A percentile compares a stretch with the other conserved stretches of the same genome.
These are phyloP conservation scores for Chaetodon trifascialis DNA, from an alignment of 2,113 vertebrate genomes.

Conservation along the genomic window DNA sequence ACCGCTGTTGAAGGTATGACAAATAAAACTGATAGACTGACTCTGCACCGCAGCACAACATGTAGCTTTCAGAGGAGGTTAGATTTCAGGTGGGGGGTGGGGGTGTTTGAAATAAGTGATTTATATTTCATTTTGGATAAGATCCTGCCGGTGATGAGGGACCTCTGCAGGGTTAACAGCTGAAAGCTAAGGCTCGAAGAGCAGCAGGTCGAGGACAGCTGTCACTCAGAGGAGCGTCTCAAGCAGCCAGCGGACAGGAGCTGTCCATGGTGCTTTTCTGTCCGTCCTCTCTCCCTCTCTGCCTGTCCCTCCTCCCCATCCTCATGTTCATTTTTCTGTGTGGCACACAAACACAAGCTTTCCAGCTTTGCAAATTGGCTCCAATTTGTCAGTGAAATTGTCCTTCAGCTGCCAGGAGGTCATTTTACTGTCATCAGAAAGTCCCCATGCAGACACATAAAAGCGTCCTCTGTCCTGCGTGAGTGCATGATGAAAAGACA, in stretches of 20 bases:
- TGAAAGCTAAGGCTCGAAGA: background rate
- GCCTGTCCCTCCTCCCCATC: background rate
- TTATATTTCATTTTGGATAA: too few relatives aligned
- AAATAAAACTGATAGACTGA: background rate
- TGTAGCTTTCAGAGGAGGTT: too few relatives aligned
- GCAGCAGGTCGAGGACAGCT: conserved; percentile 6
- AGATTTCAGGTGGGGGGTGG: too few relatives aligned
- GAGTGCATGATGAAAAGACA: background rate
- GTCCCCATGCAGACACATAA: background rate
- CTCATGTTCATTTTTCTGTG: background rate
- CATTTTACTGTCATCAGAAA: conserved; percentile 18
- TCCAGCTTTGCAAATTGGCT: background rate
- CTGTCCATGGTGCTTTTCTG: conserved; percentile 21
- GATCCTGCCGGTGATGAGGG: background rate
- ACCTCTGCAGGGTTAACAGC: conserved; percentile 2
- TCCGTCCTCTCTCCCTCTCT: background rate
- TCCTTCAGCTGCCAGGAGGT: conserved; percentile 13
- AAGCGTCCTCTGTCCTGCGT: background rate
- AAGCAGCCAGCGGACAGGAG: background rate
- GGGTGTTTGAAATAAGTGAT: too few relatives aligned
- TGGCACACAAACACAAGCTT: conserved; percentile 11
- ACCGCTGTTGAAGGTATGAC: background rate
- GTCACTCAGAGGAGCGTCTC: background rate
- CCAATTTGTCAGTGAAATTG: background rate
- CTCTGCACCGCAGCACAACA: too few relatives aligned